Conservation (phyloP, 2,113 vertebrate genomes). For the Cercocebus atys region DNA sequence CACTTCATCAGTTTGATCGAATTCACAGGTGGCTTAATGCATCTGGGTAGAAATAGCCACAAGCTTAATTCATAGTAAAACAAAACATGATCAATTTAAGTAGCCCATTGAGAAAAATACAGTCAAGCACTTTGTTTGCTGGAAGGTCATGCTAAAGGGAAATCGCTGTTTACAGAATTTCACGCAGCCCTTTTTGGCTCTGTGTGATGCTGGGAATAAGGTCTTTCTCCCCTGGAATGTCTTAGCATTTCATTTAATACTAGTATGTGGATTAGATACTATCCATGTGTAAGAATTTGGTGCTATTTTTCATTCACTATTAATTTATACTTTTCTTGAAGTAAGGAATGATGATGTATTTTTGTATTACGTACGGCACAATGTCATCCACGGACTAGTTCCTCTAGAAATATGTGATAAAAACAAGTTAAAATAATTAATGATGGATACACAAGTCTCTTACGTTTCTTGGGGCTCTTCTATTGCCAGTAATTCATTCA, state of each 20-base stretch:
- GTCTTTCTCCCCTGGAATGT: not conserved
- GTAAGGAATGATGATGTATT: not conserved
- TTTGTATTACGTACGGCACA: not conserved
- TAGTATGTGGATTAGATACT: not conserved
- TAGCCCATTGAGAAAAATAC: not conserved
- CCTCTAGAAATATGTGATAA: not conserved
- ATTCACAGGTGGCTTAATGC: not conserved
- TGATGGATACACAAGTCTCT: not conserved
- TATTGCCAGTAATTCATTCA: not conserved
- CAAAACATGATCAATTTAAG: not conserved
- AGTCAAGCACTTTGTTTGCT: not conserved
- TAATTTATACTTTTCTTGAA: not conserved
- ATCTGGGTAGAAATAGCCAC: not conserved
- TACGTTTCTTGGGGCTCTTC: not conserved
- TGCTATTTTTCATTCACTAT: not conserved
- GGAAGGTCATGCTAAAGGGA: fast-evolving
- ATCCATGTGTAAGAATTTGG: not conserved
- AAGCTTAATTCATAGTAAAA: not conserved
- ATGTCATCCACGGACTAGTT: not conserved
- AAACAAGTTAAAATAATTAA: not conserved
- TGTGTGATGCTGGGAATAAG: too few relatives aligned
- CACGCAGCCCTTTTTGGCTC: too few relatives aligned
- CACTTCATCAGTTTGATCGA: not conserved
- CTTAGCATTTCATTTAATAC: not conserved
- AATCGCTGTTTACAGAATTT: fast-evolving